These are phyloP conservation scores for Tor tambroides DNA, from an alignment of 2,113 vertebrate species.

Conservation along the genomic window DNA sequence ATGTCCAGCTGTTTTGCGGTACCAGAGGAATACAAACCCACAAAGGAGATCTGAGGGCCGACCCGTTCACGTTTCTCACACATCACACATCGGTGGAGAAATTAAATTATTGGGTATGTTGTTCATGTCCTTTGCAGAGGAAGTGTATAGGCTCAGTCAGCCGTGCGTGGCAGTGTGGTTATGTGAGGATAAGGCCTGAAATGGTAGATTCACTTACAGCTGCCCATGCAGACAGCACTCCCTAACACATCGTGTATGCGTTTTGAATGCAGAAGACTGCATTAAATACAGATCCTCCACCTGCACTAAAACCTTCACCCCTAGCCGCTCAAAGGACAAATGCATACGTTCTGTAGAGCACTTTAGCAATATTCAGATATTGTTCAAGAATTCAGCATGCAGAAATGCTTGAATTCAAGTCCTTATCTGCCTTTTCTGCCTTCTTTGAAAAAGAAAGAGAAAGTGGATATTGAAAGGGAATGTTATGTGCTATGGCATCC, in stretches of 20 bases:
- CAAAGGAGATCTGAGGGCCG: slow-evolving; percentile 45
- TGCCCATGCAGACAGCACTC: not conserved
- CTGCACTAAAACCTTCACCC: not conserved
- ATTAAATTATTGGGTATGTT: slow-evolving; percentile 55
- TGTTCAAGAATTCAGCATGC: slow-evolving; percentile 20
- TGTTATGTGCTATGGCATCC: not conserved
- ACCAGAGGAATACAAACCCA: slow-evolving; percentile 53
- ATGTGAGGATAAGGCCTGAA: slow-evolving; percentile 41
- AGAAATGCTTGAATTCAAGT: slow-evolving; percentile 15
- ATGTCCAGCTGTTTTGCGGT: slow-evolving; percentile 55
- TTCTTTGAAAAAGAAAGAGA: not conserved
- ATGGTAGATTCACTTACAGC: slow-evolving; percentile 12
- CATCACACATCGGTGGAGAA: slow-evolving; percentile 48
- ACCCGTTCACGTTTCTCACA: slow-evolving; percentile 51
- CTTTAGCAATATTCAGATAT: not conserved
- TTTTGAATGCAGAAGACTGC: not conserved
- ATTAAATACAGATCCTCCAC: not conserved
- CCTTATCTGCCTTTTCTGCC: not conserved
- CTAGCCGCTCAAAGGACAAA: slow-evolving; percentile 9
- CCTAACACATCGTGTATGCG: slow-evolving; percentile 1
- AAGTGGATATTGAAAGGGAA: not conserved
- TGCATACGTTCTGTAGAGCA: not conserved
- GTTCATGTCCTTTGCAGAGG: slow-evolving; percentile 38
- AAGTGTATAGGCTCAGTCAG: not conserved
- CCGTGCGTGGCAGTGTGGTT: not conserved